Base-by-base conservation (phyloP, 2,888 invertebrate species). In the Caenorhabditis doughertyi region DNA sequence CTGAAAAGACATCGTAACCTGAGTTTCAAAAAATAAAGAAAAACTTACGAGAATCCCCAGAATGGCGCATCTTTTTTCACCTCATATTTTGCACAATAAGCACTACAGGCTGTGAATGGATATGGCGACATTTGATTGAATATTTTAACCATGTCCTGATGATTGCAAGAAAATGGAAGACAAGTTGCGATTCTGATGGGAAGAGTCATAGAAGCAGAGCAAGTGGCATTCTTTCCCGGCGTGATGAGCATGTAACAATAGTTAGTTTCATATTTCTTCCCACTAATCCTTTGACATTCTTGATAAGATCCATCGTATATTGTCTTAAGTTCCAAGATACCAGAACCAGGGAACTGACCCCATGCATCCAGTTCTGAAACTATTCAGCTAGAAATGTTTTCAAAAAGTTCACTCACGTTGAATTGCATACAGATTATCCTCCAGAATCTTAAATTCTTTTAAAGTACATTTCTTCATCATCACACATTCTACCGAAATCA, bases 301-400 rank as follows among this genome's bases (percentile, higher is more conserved):
- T 67, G 62, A 35, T 49, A 53, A 7, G 79, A 81, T 8, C 84
- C 84, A 23, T 67, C 77, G 27, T 73, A 67, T 21, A 77, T 49
- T 16, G 71, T 65, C 4, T 62, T 64, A 16, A 70, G 8, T 47
- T 84, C 81, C 1, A 84, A 56, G n/a, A 84, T 29, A 11, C 79
- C 81, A 4, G 81, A n/a, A 13, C 67, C 60, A 32, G 73, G 68
- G 7, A 77, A 62, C 9, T 70, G 67, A n/a, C 84, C 84, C 18
- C 73, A 84, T 2, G 84, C 73, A 35, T 84, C 84, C 8, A 81
- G 55, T 79, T 84, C 84, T 84, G 49, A 56, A 84, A 55, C n/a
- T n/a, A n/a, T n/a, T n/a, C n/a, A n/a, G n/a, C n/a, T n/a, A n/a
- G n/a, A n/a, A n/a, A n/a, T n/a, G n/a, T n/a, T n/a, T n/a, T n/a